These are phyloP conservation scores for Drosophila birchii DNA, from an alignment of 2,888 invertebrate genomes.

Conservation along the genomic window DNA sequence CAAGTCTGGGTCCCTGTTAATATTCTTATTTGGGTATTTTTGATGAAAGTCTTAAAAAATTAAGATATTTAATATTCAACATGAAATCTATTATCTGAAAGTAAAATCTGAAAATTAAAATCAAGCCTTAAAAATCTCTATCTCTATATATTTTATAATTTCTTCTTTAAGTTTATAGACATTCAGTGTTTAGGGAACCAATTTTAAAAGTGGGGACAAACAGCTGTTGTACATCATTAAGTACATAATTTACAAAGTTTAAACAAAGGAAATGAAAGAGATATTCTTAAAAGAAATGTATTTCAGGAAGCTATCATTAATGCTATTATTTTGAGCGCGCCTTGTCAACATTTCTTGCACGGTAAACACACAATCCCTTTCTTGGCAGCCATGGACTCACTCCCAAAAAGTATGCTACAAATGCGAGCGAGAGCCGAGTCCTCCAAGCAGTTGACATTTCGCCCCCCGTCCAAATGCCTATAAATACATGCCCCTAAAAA, in stretches of 20 bases:
- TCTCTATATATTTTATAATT: not conserved
- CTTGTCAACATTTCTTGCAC: not conserved
- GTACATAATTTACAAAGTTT: not conserved
- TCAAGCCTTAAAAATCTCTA: not conserved
- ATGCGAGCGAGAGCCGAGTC: conserved; percentile 4
- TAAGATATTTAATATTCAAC: not conserved
- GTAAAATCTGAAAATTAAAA: not conserved
- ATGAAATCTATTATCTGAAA: not conserved
- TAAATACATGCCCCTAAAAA: conserved; percentile 14
- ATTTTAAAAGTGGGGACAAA: not conserved
- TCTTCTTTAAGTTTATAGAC: not conserved
- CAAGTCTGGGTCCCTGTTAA: too few relatives aligned
- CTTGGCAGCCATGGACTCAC: not conserved
- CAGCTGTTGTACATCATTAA: not conserved
- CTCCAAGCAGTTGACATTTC: conserved; percentile 10
- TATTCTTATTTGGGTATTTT: too few relatives aligned
- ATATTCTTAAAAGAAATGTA: not conserved
- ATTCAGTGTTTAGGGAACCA: not conserved
- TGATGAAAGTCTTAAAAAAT: not conserved
- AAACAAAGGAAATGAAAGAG: not conserved
- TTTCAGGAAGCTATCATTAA: not conserved
- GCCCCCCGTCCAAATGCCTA: conserved; percentile 7
- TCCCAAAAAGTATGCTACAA: conserved; percentile 18
- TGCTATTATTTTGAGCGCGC: not conserved
- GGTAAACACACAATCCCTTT: not conserved